Evolutionary conservation across 1,140 invertebrate species (phyloP), one percentile per base, ranked within the genome.

Genomic region (Lycorma delicatula): DNA sequence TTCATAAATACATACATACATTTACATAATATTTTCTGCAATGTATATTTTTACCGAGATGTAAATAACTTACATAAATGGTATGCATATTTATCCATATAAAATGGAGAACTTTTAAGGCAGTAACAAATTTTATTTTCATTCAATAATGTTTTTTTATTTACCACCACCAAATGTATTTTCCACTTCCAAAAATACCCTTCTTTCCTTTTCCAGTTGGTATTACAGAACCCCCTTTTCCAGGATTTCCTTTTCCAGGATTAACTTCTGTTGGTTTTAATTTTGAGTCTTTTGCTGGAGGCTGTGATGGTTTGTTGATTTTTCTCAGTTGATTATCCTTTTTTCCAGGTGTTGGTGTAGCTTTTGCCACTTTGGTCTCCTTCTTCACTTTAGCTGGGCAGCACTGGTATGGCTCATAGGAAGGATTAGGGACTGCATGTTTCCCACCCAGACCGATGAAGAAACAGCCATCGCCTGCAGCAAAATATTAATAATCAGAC

Each of bases 381-480:
- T 77, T 80, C 66, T 81, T 79, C 72, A 84, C 80, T 80, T 87
- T 87, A 74, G 84, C 84, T 71, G 86, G 88, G 81, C 87, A 91
- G 82, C 87, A 90, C 79, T 89, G 86, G 80, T 88, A 91, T 67
- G 87, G 85, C 82, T 87, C 84, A 78, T 87, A 89, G 72, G 82
- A 81, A 75, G 83, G 81, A 75, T 81, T 82, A 73, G 85, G 85
- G 71, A 79, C 73, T 75, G 82, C 79, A 71, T 74, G 81, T 79
- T 87, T 86, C 79, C 85, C 85, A 76, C 86, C 87, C 81, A 91
- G 83, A 79, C 87, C 88, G 80, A 91, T 87, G 86, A 89, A 89
- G 86, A 91, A 90, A 87, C 88, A 91, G 85, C 87, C 86, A 84
- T 90, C 87, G 86, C 88, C 87, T 91, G 86, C 81, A 79, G 74